phyloP scores from a whole-genome alignment of 2,797 vertebrate species.

The Siniperca obscura region DNA sequence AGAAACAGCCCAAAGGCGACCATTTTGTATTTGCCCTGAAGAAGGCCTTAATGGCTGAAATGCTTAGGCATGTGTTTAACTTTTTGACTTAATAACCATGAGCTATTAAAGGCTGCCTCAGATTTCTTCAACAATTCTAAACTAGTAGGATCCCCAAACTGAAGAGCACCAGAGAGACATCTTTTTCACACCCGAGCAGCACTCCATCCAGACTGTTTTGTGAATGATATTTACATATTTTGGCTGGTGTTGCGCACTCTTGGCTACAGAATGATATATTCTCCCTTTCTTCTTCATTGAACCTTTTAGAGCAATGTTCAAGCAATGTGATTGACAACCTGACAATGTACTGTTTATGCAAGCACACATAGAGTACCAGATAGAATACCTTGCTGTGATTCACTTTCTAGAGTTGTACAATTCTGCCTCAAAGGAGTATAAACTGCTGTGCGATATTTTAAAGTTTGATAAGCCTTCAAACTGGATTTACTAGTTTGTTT shows the following conservation, averaged over 20 bases:
- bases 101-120: too few species aligned
- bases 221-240: background rate
- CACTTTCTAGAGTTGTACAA: background rate
- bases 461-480: slow-evolving; percentile 14
- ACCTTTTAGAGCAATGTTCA: background rate
- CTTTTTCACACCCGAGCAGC: too few species aligned
- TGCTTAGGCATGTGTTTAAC: too few species aligned
- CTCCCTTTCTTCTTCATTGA: background rate
- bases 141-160: too few species aligned
- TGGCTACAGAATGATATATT: background rate
- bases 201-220: too few species aligned
- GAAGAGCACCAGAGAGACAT: too few species aligned
- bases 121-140: too few species aligned
- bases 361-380: background rate
- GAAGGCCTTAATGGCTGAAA: too few species aligned
- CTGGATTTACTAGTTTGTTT: background rate
- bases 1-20: too few species aligned
- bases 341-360: background rate
- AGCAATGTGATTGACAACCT: background rate
- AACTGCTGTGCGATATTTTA: background rate
- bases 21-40: too few species aligned
- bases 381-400: background rate
- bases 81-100: too few species aligned
- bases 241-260: background rate
- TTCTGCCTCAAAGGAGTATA: background rate